phyloP scores from a whole-genome alignment of 53 echinoderm and acorn worm genomes.

The Astropecten irregularis region DNA sequence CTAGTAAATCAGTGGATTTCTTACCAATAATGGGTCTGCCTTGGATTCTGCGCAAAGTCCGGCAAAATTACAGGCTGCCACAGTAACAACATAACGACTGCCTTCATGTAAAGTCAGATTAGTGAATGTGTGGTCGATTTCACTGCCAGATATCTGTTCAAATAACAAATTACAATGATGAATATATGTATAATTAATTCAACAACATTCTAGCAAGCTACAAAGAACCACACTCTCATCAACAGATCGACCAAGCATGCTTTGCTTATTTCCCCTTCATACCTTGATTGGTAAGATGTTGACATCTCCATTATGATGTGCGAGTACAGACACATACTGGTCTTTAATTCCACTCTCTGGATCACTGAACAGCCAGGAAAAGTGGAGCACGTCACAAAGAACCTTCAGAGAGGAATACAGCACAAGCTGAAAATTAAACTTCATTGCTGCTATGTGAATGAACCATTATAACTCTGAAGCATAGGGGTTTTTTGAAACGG shows the following conservation, averaged over 20 bases:
- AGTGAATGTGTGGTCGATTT: constrained; percentile 44
- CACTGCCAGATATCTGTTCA: constrained; percentile 9
- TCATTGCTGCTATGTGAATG: too few relatives aligned
- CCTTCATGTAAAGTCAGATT: constrained; percentile 55
- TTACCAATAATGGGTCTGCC: neutral
- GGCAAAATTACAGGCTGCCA: neutral
- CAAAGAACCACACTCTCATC: neutral
- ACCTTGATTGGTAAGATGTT: neutral
- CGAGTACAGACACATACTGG: constrained; percentile 26
- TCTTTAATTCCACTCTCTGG: constrained; percentile 12
- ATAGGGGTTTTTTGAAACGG: too few relatives aligned
- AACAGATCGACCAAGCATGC: neutral
- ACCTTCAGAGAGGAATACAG: neutral
- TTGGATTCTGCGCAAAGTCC: constrained; percentile 2
- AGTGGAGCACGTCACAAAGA: constrained; percentile 1
- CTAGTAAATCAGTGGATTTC: neutral
- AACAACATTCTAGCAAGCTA: neutral
- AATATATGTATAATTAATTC: neutral
- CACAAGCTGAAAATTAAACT: too few relatives aligned
- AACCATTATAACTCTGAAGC: too few relatives aligned
- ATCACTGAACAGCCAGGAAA: constrained; percentile 31
- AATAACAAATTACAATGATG: neutral
- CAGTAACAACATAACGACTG: constrained; percentile 7
- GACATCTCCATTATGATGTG: constrained; percentile 38
- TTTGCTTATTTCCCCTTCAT: neutral